phyloP scores from a whole-genome alignment of 2,888 invertebrate species.

The Pecten maximus region DNA sequence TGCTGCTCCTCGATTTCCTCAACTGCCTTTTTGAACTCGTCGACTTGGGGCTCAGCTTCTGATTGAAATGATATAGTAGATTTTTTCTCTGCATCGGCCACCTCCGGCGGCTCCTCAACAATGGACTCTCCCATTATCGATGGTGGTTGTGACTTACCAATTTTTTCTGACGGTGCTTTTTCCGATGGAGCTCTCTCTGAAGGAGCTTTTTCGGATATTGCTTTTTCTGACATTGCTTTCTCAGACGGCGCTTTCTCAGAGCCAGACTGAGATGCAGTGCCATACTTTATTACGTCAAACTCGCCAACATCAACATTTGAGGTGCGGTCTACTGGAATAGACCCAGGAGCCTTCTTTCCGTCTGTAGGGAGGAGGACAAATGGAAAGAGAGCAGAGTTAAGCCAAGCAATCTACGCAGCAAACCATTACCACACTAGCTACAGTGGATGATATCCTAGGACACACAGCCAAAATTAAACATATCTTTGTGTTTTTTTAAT shows the following conservation, averaged over 20 bases:
- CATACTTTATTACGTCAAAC: constrained; percentile 70
- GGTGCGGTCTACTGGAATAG: constrained; percentile 70
- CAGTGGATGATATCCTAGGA: not conserved
- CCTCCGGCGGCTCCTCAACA: constrained; percentile 53
- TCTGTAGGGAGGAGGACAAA: constrained; percentile 53
- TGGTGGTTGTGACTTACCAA: constrained; percentile 56
- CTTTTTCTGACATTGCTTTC: constrained; percentile 55
- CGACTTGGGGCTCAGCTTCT: constrained; percentile 61
- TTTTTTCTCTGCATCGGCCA: constrained; percentile 56
- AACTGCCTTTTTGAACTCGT: constrained; percentile 67
- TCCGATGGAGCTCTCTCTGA: constrained; percentile 60
- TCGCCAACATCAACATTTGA: constrained; percentile 69
- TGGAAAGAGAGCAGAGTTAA: not conserved
- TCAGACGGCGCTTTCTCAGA: constrained; percentile 51
- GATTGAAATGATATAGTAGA: constrained; percentile 56
- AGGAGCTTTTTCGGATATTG: constrained; percentile 41
- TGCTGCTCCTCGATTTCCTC: constrained; percentile 56
- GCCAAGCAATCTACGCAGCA: not conserved
- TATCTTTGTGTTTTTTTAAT: no score
- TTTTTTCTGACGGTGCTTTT: constrained; percentile 55
- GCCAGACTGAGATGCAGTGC: constrained; percentile 48
- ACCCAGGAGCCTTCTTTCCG: constrained; percentile 59
- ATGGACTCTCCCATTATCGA: constrained; percentile 60
- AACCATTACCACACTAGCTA: constrained; percentile 7
- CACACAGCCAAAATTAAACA: not conserved